Conservation (phyloP, 2,113 vertebrate species). For the Limanda limanda region DNA sequence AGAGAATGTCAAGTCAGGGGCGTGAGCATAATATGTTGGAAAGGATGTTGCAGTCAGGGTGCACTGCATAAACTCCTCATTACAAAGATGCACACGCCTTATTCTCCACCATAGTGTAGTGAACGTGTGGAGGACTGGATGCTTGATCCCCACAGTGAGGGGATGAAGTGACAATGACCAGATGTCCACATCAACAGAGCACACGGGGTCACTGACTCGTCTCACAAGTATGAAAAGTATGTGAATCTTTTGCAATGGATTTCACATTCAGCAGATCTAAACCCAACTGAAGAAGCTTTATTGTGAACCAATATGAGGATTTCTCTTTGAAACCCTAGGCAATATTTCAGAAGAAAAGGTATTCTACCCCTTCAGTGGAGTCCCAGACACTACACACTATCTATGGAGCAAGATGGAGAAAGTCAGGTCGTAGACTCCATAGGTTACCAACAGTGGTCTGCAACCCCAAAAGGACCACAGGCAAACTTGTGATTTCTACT, state of each 20-base stretch:
- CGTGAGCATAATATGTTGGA: no score
- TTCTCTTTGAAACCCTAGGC: not conserved
- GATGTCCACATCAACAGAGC: not conserved
- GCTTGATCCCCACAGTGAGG: no score
- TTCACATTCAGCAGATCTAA: not conserved
- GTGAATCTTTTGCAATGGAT: no score
- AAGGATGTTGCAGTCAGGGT: no score
- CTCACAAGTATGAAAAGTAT: no score
- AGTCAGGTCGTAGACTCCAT: not conserved
- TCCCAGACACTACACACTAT: not conserved
- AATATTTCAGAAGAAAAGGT: not conserved
- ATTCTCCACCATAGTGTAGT: no score
- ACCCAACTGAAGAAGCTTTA: not conserved
- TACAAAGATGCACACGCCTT: not conserved
- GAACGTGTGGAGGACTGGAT: no score
- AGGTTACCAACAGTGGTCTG: not conserved
- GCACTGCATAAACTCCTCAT: not conserved
- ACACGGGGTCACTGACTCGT: no score
- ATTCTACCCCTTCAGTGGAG: not conserved
- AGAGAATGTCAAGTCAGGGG: no score
- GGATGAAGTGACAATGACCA: no score
- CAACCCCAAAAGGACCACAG: slow-evolving; percentile 6
- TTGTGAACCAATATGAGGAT: not conserved
- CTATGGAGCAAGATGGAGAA: not conserved
- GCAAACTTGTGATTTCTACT: not conserved